phyloP scores from a whole-genome alignment of 2,113 vertebrate species.

The Colossoma macropomum region DNA sequence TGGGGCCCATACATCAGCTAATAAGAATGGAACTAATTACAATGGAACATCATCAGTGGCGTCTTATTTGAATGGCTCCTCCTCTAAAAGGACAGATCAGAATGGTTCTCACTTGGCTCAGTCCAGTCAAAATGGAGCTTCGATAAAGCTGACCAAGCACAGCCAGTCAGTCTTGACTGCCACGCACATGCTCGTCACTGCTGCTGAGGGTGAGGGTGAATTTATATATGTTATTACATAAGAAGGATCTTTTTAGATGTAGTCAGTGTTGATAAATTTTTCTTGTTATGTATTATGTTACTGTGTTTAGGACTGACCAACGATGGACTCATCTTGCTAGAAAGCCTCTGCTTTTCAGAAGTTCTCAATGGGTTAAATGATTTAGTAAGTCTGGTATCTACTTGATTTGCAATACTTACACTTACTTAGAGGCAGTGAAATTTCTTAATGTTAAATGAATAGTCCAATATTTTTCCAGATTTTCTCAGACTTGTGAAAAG shows the following conservation, averaged over 20 bases:
- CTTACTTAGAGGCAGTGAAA: too few species aligned
- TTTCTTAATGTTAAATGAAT: not conserved
- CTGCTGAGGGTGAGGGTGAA: conserved; percentile 81
- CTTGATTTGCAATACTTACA: not conserved
- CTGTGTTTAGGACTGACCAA: conserved; percentile 81
- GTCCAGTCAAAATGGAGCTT: conserved; percentile 11
- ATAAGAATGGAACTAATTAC: not conserved
- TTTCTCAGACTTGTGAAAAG: too few species aligned
- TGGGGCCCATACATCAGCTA: not conserved
- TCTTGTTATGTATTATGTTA: not conserved
- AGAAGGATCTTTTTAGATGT: not conserved
- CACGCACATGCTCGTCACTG: conserved; percentile 82
- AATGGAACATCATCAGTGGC: not conserved
- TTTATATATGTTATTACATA: not conserved
- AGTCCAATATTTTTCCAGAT: too few species aligned
- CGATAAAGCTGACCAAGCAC: not conserved
- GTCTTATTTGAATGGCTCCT: conserved; percentile 68
- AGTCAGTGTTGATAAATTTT: not conserved
- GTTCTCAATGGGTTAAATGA: conserved; percentile 40
- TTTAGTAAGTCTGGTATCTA: conserved; percentile 26
- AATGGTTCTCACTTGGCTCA: not conserved
- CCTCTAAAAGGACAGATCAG: conserved; percentile 42
- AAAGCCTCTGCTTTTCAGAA: conserved; percentile 71
- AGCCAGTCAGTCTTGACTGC: conserved; percentile 24
- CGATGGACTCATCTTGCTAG: conserved; percentile 73